These are phyloP conservation scores for Patella caerulea DNA, from an alignment of 2,888 invertebrate species.

Conservation along the genomic window DNA sequence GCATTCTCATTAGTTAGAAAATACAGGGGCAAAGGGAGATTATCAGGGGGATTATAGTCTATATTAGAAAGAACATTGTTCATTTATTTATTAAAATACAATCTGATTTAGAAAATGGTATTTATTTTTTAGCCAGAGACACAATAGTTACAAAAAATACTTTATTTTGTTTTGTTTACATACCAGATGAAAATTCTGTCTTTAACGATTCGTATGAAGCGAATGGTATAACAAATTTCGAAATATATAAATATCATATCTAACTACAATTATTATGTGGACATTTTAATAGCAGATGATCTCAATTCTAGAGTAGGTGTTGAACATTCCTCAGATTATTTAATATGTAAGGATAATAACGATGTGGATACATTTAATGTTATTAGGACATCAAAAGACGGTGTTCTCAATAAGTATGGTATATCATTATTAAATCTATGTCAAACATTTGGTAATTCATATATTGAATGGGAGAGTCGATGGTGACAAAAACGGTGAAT, in stretches of 20 bases:
- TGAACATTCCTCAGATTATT: not conserved
- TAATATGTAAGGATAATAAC: not conserved
- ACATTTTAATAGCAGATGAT: too few species aligned
- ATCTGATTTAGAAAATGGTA: not conserved
- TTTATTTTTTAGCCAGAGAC: not conserved
- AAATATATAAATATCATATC: not conserved
- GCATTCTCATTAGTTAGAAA: not conserved
- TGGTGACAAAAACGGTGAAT: not conserved
- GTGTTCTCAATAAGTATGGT: conserved; percentile 1
- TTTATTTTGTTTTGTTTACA: conserved; percentile 1
- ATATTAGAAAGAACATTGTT: not conserved
- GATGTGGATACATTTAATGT: not conserved
- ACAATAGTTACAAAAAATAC: not conserved
- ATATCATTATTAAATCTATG: not conserved
- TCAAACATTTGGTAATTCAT: not conserved
- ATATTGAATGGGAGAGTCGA: not conserved
- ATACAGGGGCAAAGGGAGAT: not conserved
- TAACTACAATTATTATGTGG: too few species aligned
- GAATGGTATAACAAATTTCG: not conserved
- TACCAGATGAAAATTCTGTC: not conserved
- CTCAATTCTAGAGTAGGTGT: too few species aligned
- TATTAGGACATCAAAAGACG: not conserved
- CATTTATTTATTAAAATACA: not conserved
- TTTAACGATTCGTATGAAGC: not conserved
- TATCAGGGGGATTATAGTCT: conserved; percentile 7